Conservation (phyloP, 2,888 invertebrate species). For the Neoascia interrupta region DNA sequence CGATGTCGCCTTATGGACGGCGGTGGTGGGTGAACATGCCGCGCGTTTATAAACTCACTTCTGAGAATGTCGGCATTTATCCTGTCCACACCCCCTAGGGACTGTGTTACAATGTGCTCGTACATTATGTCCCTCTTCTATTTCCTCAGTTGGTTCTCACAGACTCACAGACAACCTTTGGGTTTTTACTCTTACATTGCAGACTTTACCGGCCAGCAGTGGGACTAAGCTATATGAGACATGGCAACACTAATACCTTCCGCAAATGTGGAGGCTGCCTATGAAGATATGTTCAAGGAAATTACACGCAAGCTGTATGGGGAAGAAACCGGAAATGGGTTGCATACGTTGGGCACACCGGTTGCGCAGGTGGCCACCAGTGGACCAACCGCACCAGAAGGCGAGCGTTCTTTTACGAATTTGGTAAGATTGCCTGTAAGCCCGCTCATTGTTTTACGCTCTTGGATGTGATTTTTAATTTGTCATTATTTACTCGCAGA, state of each 20-base stretch:
- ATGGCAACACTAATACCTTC: constrained; percentile 80
- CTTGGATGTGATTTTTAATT: neutral
- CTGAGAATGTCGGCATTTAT: constrained; percentile 16
- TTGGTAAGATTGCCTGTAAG: constrained; percentile 75
- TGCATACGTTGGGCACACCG: constrained; percentile 80
- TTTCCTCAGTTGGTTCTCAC: too few species aligned
- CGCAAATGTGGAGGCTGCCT: constrained; percentile 80
- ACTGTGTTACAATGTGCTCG: too few species aligned
- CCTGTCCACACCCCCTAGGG: constrained; percentile 13
- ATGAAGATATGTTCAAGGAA: constrained; percentile 86
- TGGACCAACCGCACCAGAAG: constrained; percentile 80
- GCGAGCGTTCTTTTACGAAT: constrained; percentile 80
- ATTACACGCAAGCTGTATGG: constrained; percentile 95
- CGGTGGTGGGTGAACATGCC: constrained; percentile 29
- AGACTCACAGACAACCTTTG: too few species aligned
- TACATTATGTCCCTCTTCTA: neutral
- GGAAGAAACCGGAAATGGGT: constrained; percentile 84
- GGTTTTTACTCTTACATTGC: too few species aligned
- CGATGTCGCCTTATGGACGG: constrained; percentile 19
- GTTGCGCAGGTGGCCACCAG: constrained; percentile 80
- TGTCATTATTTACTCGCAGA: constrained; percentile 69
- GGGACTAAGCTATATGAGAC: constrained; percentile 73
- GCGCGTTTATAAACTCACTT: constrained; percentile 29
- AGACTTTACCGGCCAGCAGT: constrained; percentile 75
- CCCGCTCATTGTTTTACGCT: neutral